Evolutionary conservation across 2,888 invertebrate genomes (phyloP), one percentile per base, ranked within the genome.

Genomic region (Exephanes ischioxanthus): DNA sequence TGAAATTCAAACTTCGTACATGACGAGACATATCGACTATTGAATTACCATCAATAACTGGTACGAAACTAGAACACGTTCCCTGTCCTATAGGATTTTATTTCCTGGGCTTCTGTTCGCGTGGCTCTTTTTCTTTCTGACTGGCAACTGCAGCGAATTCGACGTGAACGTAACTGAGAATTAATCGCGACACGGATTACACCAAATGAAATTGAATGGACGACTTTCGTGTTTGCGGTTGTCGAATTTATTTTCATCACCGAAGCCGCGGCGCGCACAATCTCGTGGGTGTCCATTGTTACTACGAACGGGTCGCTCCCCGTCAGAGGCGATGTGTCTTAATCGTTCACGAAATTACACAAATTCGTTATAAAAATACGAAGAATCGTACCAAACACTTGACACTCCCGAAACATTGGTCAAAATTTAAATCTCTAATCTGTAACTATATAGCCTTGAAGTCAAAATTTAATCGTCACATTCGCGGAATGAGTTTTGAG

Each of bases 171-270:
- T 75, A 48, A 70, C 85, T 48, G 70, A 75, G 77, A 73, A 85
- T 85, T 81, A 85, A 85, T 85, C 78, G 81, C 51, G 55, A 75
- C 53, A 61, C 53, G 81, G 81, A 85, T 82, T 85, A 82, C 81
- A 58, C 33, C 81, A 85, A 85, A 82, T 85, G 81, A 82, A 81
- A 85, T 82, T 81, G 81, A 85, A 85, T 82, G 81, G 81, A 71
- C 63, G 73, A 79, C 72, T 77, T 45, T 75, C 53, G 81, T 71
- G 85, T 61, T 53, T 37, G 26, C 78, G 70, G 78, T 81, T 85
- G 68, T 79, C 78, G 78, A 82, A 85, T 85, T 85, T 78, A 85
- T 85, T 75, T 80, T 84, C 81, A 84, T 84, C 80, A 78, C 66
- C 53, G 53, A 71, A 45, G 68, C 70, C 22, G 41, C n/a, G 37